Base-by-base conservation (phyloP, 1,140 invertebrate genomes). In the Drosophila willistoni region DNA sequence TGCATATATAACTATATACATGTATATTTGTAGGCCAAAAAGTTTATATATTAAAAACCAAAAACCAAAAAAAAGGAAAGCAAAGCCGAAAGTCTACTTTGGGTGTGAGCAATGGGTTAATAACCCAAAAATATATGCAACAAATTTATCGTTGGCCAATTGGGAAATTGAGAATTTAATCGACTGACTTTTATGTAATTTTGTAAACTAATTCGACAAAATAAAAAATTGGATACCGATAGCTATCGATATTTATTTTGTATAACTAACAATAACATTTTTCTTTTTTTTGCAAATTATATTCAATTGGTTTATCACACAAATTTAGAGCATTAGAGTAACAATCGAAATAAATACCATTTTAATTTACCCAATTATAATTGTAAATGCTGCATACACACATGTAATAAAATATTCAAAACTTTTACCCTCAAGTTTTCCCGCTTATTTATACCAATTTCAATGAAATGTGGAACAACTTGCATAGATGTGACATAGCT, bases 1-100 rank as follows among this genome's bases (percentile, higher is more conserved):
- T 47, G 17, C 14, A 42, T 42, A 42, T 42, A 42, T 42, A 42
- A 13, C n/a, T 14, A 51, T 79, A 73, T 81, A 85, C 81, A 84
- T 86, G 72, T 79, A 73, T 81, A 85, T 77, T 85, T 86, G 72
- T 86, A 85, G 82, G 79, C 82, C 82, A 86, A 75, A 85, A 86
- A 85, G 74, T 51, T 51, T 85, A 75, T 83, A 85, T 85, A 85
- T 85, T 85, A 86, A 86, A 64, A 65, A 61, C 44, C 12, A 33
- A 25, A 41, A 51, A 57, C 41, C 51, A 22, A 22, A 47, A 14
- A 44, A 7, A 44, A 55, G 34, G 57, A 44, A 55, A 12, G 36
- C 9, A 69, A 78, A 63, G 64, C 29, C 51, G 9, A 51, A 51
- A 19, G 7, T 14, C 56, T 6, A 29, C 6, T 12, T 10, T 51